These are phyloP conservation scores for Zosterops borbonicus DNA, from an alignment of 2,113 vertebrate genomes.

Conservation along the genomic window DNA sequence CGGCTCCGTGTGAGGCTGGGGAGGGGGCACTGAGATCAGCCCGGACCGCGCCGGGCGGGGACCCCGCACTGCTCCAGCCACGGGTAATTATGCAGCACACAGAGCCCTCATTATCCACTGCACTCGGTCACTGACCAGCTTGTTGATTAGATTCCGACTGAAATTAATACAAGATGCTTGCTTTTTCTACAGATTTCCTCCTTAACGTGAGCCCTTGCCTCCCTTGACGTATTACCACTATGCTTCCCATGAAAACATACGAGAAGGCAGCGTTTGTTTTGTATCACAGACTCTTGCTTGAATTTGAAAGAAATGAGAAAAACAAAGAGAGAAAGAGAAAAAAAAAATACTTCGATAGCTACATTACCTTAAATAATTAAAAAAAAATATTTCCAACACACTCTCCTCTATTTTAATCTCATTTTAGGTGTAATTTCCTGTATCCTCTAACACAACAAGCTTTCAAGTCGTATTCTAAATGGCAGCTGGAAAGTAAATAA, in stretches of 20 bases:
- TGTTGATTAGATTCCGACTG: conserved; percentile 49
- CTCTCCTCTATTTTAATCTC: conserved; percentile 23
- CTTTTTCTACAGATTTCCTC: conserved; percentile 23
- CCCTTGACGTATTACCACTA: not conserved
- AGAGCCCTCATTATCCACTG: conserved; percentile 56
- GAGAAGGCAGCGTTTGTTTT: conserved; percentile 26
- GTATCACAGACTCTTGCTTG: not conserved
- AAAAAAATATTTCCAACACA: not conserved
- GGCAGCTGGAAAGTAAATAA: conserved; percentile 63
- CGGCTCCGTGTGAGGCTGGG: conserved; percentile 45
- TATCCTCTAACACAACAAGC: conserved; percentile 2
- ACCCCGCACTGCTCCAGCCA: conserved; percentile 65
- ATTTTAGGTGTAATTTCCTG: conserved; percentile 31
- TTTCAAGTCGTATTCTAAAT: conserved; percentile 44
- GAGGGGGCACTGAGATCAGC: conserved; percentile 19
- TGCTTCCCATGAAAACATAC: not conserved
- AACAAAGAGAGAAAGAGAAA: not conserved
- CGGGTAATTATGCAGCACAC: conserved; percentile 63
- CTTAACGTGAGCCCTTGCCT: conserved; percentile 29
- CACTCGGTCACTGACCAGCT: conserved; percentile 60
- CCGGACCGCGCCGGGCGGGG: conserved; percentile 62
- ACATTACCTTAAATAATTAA: not conserved
- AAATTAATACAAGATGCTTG: conserved; percentile 26
- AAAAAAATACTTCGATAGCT: not conserved
- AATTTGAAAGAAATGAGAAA: conserved; percentile 28